A percentile compares a stretch with the other conserved stretches of the same genome.
Conservation (phyloP, 2,797 vertebrate genomes). For the Cyprinodon diabolis region DNA sequence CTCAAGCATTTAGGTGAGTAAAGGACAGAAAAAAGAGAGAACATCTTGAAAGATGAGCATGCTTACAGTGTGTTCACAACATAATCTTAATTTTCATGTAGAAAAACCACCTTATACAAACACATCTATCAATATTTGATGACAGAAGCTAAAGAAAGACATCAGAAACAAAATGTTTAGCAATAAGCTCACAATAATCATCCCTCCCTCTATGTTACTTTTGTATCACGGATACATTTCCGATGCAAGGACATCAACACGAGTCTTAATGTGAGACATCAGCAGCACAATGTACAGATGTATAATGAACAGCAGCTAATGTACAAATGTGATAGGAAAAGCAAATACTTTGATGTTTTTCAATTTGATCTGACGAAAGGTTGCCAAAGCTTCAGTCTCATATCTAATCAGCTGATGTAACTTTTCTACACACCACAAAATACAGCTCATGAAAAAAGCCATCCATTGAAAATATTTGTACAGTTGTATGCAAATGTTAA, state of each 20-base stretch:
- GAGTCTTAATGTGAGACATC: conserved; percentile 20
- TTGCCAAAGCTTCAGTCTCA: not conserved
- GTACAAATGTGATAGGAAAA: not conserved
- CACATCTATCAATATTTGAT: conserved; percentile 80
- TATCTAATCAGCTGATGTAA: not conserved
- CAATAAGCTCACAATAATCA: conserved; percentile 5
- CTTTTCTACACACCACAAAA: too few species aligned
- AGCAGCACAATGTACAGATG: too few species aligned
- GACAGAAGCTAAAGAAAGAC: conserved; percentile 81
- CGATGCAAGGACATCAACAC: conserved; percentile 8
- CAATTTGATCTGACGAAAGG: not conserved
- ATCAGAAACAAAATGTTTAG: conserved; percentile 71
- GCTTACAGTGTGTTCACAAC: conserved; percentile 37
- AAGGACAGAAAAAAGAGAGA: conserved; percentile 21
- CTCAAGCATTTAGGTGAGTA: conserved; percentile 30
- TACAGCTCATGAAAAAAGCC: not conserved
- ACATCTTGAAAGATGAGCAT: conserved; percentile 42
- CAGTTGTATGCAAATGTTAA: not conserved
- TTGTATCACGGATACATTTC: conserved; percentile 8
- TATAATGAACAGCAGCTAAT: not conserved
- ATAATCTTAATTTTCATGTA: conserved; percentile 53
- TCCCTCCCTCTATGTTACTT: not conserved
- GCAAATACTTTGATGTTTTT: not conserved
- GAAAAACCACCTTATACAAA: conserved; percentile 65
- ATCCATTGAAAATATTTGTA: not conserved